These are phyloP conservation scores for Pedionomus torquatus DNA, from an alignment of 2,113 vertebrate species.

Conservation along the genomic window DNA sequence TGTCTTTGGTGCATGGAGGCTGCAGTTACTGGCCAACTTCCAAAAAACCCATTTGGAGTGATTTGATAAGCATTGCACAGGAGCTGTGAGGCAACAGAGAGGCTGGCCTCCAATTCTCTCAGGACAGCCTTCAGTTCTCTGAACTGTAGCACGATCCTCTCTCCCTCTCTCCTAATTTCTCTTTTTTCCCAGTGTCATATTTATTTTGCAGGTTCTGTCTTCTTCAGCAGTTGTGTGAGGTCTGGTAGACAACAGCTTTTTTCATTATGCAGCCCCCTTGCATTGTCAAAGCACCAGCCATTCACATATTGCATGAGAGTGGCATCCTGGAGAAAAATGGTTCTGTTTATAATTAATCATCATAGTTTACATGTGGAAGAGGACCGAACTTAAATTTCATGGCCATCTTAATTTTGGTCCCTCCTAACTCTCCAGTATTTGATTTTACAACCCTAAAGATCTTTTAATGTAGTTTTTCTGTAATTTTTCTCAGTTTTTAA, in stretches of 20 bases:
- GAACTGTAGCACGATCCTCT: not conserved
- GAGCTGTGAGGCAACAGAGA: not conserved
- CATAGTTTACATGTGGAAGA: not conserved
- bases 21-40: not conserved
- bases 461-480: not conserved
- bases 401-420: not conserved
- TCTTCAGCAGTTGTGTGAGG: not conserved
- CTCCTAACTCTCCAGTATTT: not conserved
- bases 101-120: not conserved
- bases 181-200: not conserved
- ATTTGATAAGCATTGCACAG: not conserved
- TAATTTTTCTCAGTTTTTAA: not conserved
- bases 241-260: not conserved
- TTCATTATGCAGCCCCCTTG: not conserved
- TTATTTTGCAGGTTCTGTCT: not conserved
- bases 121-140: not conserved
- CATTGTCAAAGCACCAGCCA: not conserved
- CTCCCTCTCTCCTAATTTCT: not conserved
- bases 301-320: not conserved
- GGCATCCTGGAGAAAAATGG: not conserved
- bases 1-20: fast-evolving
- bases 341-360: not conserved
- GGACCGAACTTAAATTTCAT: not conserved
- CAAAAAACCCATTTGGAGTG: not conserved
- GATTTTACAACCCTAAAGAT: not conserved